Percentiles rank a stretch among this genome's conserved stretches.
Conservation (phyloP, 1,140 invertebrate species). For the Penaeus chinensis region DNA sequence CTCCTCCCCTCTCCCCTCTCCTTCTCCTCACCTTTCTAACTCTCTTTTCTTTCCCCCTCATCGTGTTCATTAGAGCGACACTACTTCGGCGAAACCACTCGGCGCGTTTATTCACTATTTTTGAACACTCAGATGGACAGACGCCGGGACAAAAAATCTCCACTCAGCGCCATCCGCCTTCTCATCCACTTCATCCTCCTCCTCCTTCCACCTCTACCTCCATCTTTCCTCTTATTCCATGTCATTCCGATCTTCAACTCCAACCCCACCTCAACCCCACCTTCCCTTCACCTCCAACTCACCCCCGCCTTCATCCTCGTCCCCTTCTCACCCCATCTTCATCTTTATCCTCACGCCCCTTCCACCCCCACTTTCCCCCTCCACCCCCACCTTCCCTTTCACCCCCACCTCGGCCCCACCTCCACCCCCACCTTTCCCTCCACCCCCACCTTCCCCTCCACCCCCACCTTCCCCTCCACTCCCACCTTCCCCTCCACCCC, state of each 20-base stretch:
- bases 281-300: background rate
- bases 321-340: no score
- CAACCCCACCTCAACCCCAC: background rate
- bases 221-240: background rate
- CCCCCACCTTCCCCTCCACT: background rate
- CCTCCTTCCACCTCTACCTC: background rate
- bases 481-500: no score
- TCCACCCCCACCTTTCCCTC: no score
- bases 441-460: no score
- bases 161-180: no score
- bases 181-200: no score
- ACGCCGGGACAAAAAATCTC: background rate
- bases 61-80: slow-evolving; percentile 1
- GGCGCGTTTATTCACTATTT: no score
- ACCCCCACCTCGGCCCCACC: background rate
- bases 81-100: no score
- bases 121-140: no score
- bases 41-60: background rate
- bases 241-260: background rate
- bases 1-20: no score
- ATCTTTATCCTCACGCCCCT: background rate
- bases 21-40: background rate
- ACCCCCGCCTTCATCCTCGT: no score
- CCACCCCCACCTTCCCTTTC: background rate
- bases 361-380: background rate